Percentiles rank a stretch among this genome's conserved stretches.
Conservation (phyloP, 1,140 invertebrate genomes). For the Schlechtendalia chinensis region DNA sequence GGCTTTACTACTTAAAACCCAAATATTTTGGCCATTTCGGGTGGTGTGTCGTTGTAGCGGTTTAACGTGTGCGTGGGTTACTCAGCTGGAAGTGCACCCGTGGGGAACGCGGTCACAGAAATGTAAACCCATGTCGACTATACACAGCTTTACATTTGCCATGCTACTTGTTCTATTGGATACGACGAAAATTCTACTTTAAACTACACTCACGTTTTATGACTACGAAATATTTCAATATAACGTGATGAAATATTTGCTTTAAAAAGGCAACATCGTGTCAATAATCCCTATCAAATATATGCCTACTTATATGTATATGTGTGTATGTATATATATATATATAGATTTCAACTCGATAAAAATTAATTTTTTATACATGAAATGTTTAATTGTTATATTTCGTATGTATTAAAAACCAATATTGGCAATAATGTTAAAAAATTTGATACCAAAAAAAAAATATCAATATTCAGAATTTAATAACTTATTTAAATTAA, state of each 20-base stretch:
- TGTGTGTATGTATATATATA: too few species aligned
- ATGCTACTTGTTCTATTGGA: slow-evolving; percentile 15
- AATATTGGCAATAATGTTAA: too few species aligned
- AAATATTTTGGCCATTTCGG: slow-evolving; percentile 37
- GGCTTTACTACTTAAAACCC: slow-evolving; percentile 14
- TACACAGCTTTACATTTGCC: slow-evolving; percentile 34
- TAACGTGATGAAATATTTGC: neutral
- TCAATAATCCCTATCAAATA: neutral
- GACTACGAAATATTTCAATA: slow-evolving; percentile 1
- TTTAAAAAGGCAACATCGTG: neutral
- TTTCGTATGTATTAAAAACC: too few species aligned
- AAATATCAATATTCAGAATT: too few species aligned
- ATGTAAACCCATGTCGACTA: slow-evolving; percentile 37
- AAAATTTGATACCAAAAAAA: too few species aligned
- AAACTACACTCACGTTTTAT: slow-evolving; percentile 27
- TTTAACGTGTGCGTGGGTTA: slow-evolving; percentile 40
- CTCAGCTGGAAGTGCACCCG: slow-evolving; percentile 34
- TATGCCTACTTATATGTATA: too few species aligned
- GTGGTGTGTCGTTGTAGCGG: slow-evolving; percentile 7
- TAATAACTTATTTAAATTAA: neutral
- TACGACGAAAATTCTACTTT: slow-evolving; percentile 21
- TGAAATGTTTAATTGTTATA: too few species aligned
- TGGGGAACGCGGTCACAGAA: slow-evolving; percentile 43
- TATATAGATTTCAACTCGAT: too few species aligned
- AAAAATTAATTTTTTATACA: too few species aligned